Percentiles rank a stretch among this genome's conserved stretches.
Conservation (phyloP, 2,797 vertebrate species). For the Pseudochirops cupreus region DNA sequence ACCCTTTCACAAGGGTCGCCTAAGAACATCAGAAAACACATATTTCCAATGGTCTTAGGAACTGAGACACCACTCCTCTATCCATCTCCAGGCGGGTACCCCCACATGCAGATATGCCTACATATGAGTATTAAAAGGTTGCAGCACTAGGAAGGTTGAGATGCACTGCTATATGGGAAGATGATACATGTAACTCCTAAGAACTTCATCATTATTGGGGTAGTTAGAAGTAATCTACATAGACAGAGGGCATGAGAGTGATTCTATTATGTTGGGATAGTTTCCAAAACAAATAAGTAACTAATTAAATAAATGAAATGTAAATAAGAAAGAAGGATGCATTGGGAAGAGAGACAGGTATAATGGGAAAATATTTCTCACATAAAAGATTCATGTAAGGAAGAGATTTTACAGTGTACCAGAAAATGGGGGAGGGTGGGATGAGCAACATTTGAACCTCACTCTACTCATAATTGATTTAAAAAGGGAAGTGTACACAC, state of each 20-base stretch:
- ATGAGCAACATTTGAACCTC: neutral
- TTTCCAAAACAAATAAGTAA: neutral
- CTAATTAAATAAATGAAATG: neutral
- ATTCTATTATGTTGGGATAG: neutral
- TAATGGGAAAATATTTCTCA: neutral
- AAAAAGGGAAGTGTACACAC: neutral
- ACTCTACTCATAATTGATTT: neutral
- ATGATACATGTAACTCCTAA: neutral
- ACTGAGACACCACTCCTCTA: too few species aligned
- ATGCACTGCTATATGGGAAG: neutral
- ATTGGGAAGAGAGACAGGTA: neutral
- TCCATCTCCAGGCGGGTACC: too few species aligned
- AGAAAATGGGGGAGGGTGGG: neutral
- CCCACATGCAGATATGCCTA: too few species aligned
- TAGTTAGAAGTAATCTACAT: neutral
- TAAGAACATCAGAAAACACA: too few species aligned
- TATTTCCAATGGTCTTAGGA: too few species aligned
- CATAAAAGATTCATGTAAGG: neutral
- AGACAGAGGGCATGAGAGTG: neutral
- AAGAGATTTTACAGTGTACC: neutral
- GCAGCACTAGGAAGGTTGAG: too few species aligned
- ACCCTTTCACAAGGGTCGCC: too few species aligned
- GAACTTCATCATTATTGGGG: neutral
- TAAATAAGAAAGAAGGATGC: neutral
- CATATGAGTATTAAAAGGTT: too few species aligned